Conservation (phyloP, 2,888 invertebrate genomes). For the Epinotia nisella region DNA sequence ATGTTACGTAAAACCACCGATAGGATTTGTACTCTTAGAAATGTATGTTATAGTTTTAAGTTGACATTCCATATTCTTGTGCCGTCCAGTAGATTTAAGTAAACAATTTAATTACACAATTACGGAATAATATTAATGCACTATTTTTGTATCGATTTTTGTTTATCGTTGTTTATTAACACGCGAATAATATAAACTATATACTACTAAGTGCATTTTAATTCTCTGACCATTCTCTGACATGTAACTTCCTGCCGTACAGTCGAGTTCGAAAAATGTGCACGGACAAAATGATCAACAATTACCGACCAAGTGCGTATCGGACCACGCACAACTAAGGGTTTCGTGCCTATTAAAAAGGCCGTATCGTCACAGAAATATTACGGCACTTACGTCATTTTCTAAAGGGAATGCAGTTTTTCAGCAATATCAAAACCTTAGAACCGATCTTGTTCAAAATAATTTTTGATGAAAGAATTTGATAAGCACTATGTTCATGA, state of each 20-base stretch:
- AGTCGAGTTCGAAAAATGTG: too few relatives aligned
- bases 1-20: slow-evolving; percentile 22
- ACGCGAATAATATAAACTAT: slow-evolving; percentile 2
- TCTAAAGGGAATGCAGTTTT: too few relatives aligned
- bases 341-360: too few relatives aligned
- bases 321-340: too few relatives aligned
- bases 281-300: too few relatives aligned
- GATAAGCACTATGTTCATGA: too few relatives aligned
- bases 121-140: slow-evolving; percentile 11
- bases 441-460: too few relatives aligned
- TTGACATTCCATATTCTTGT: slow-evolving; percentile 38
- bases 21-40: slow-evolving; percentile 23
- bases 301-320: too few relatives aligned
- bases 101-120: background rate
- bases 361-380: too few relatives aligned
- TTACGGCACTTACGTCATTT: too few relatives aligned
- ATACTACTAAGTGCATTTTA: slow-evolving; percentile 7
- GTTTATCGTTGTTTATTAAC: slow-evolving; percentile 15
- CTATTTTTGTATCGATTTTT: slow-evolving; percentile 26
- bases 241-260: background rate
- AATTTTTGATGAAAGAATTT: too few relatives aligned
- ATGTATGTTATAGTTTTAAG: slow-evolving; percentile 18
- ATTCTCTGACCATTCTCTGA: background rate
- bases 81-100: slow-evolving; percentile 35
- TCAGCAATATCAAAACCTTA: too few relatives aligned